Conservation (phyloP, 2,113 vertebrate genomes). For the Tyto alba region DNA sequence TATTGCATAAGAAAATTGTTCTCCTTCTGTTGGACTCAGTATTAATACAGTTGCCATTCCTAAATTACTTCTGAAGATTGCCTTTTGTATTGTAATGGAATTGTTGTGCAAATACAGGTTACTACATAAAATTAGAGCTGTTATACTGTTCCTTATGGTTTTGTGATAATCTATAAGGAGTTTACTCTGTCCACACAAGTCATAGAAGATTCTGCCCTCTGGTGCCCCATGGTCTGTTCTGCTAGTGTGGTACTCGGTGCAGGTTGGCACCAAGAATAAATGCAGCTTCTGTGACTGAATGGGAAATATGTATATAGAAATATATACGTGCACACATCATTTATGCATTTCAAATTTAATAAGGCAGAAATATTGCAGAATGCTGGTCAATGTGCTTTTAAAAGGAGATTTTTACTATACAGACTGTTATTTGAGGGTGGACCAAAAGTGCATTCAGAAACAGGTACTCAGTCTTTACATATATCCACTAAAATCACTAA, state of each 20-base stretch:
- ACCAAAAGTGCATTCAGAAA: not conserved
- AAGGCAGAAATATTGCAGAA: not conserved
- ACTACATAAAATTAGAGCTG: conserved; percentile 60
- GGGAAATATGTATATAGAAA: not conserved
- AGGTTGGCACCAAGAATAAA: not conserved
- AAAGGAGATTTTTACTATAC: not conserved
- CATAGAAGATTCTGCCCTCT: conserved; percentile 53
- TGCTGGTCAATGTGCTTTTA: not conserved
- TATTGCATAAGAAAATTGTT: conserved; percentile 52
- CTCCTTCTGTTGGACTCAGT: conserved; percentile 55
- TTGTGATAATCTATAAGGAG: conserved; percentile 6
- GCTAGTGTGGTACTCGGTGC: not conserved
- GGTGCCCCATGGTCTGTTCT: conserved; percentile 20
- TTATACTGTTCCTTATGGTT: conserved; percentile 13
- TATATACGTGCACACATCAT: not conserved
- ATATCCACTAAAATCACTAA: not conserved
- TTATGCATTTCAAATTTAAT: conserved; percentile 7
- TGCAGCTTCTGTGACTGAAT: not conserved
- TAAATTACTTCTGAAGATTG: conserved; percentile 69
- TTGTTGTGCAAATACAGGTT: conserved; percentile 65
- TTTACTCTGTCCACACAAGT: not conserved
- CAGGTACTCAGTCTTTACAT: not conserved
- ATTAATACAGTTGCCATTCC: conserved; percentile 40
- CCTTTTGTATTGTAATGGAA: conserved; percentile 60
- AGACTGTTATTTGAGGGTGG: not conserved